phyloP scores from a whole-genome alignment of 2,113 vertebrate species.

The Tringa solitaria region DNA sequence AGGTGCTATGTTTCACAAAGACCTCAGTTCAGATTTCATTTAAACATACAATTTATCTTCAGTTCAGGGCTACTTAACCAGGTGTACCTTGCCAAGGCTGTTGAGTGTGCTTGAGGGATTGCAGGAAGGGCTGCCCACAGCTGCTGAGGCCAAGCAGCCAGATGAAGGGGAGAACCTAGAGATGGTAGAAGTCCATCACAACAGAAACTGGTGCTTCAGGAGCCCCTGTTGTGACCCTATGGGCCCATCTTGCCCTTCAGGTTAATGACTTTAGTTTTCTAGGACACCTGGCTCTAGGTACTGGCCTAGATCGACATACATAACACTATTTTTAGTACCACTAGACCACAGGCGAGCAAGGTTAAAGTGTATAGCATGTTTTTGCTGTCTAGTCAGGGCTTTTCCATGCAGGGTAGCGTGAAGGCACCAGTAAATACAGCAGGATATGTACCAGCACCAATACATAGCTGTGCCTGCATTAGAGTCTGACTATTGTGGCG shows the following conservation, averaged over 20 bases:
- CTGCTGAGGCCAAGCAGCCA: neutral
- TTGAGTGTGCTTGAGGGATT: neutral
- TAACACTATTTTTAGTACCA: neutral
- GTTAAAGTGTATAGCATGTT: neutral
- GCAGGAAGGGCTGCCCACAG: neutral
- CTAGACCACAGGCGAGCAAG: fast-evolving
- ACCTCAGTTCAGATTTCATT: neutral
- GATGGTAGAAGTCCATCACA: neutral
- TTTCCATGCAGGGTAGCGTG: neutral
- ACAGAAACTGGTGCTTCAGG: neutral
- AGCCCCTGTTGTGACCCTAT: neutral
- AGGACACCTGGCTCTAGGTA: neutral
- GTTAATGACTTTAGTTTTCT: neutral
- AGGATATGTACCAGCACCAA: neutral
- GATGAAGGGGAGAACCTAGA: neutral
- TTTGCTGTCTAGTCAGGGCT: neutral
- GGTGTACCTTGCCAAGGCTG: neutral
- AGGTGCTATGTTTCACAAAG: neutral
- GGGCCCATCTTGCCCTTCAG: neutral
- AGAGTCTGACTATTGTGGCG: neutral
- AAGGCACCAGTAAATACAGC: neutral
- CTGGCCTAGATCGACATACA: neutral
- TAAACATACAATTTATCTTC: neutral
- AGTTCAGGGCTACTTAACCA: neutral
- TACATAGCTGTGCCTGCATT: neutral